Evolutionary conservation across 1,140 invertebrate species (phyloP).

Genomic region (Drosophila biarmipes): DNA sequence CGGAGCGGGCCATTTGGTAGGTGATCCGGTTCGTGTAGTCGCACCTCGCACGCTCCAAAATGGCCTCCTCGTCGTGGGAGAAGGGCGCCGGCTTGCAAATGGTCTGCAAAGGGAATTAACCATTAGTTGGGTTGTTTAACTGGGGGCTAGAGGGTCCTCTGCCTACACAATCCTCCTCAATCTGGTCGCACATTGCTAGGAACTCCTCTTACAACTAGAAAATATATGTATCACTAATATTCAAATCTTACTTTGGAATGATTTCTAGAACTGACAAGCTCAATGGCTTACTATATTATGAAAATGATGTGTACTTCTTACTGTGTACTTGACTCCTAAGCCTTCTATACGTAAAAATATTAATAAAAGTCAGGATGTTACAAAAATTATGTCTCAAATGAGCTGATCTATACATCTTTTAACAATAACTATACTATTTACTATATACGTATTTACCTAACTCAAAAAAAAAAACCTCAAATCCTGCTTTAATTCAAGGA

Average conservation of each 20-base stretch:
- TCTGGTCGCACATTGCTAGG: background rate
- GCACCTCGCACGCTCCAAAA: slow-evolving; percentile 90
- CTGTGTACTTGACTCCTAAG: no score
- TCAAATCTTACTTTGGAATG: background rate
- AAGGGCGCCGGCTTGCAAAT: slow-evolving; percentile 94
- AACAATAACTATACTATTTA: no score
- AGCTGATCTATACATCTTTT: no score
- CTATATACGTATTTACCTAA: no score
- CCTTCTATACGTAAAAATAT: no score
- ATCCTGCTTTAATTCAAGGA: no score
- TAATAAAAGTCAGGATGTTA: no score
- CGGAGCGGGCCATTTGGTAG: slow-evolving; percentile 92
- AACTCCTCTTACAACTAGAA: background rate
- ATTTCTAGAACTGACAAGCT: background rate
- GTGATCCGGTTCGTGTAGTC: slow-evolving; percentile 95
- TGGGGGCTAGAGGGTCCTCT: no score
- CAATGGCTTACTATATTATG: background rate
- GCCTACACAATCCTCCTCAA: slow-evolving; percentile 8
- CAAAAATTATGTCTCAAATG: no score
- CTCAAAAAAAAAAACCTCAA: no score
- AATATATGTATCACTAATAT: slow-evolving; percentile 1
- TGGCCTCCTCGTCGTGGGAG: slow-evolving; percentile 93
- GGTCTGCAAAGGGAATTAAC: slow-evolving; percentile 87
- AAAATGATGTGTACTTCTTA: no score
- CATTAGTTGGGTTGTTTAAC: background rate